These are phyloP conservation scores for Anniella stebbinsi DNA, from an alignment of 2,797 vertebrate species.

Conservation along the genomic window DNA sequence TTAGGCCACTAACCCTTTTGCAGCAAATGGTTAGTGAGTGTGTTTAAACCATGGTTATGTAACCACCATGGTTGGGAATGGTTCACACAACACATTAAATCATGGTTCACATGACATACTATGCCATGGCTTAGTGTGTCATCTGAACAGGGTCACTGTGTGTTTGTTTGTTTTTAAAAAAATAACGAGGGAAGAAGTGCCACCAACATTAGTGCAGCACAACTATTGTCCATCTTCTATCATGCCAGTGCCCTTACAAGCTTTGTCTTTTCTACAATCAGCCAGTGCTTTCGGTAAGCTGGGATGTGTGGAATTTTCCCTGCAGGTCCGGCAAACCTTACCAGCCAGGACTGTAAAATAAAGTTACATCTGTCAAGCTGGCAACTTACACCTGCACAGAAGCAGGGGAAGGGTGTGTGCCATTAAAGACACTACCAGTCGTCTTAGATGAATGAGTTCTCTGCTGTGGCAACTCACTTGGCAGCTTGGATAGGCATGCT, in stretches of 20 bases:
- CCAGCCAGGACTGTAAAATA: conserved; percentile 2
- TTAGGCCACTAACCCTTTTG: too few relatives aligned
- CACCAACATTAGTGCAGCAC: not conserved
- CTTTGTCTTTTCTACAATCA: not conserved
- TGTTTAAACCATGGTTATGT: too few relatives aligned
- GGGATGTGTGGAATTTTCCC: not conserved
- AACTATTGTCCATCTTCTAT: not conserved
- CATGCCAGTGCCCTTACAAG: not conserved
- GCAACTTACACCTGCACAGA: conserved; percentile 3
- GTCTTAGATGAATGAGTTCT: not conserved
- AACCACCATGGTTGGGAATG: too few relatives aligned
- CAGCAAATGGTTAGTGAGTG: too few relatives aligned
- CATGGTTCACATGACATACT: too few relatives aligned
- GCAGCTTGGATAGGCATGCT: not conserved
- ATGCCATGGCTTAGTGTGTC: too few relatives aligned
- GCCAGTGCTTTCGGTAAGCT: not conserved
- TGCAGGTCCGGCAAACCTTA: conserved; percentile 12
- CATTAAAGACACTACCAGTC: not conserved
- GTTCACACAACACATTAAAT: too few relatives aligned
- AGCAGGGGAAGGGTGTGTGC: not conserved
- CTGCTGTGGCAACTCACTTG: not conserved
- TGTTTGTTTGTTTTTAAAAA: not conserved
- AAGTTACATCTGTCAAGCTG: conserved; percentile 1
- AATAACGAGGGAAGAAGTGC: not conserved
- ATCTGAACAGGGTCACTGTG: not conserved